These are phyloP conservation scores for Ochropacha duplaris DNA, from an alignment of 2,888 invertebrate genomes.

Conservation along the genomic window DNA sequence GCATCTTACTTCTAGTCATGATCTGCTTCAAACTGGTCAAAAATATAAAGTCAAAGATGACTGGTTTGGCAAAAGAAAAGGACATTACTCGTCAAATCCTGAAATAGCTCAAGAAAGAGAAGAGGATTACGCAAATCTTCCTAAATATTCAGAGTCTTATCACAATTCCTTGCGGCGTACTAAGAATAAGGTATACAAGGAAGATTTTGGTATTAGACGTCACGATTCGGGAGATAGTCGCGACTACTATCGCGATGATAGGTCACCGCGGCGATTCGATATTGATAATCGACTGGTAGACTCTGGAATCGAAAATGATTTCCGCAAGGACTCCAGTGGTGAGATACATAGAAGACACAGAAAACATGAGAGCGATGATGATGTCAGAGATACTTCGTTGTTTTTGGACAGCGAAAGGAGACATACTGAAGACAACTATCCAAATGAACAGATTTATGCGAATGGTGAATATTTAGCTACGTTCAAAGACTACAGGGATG, in stretches of 20 bases:
- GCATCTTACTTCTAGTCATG: slow-evolving; percentile 76
- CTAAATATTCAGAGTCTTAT: slow-evolving; percentile 72
- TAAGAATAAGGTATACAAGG: slow-evolving; percentile 77
- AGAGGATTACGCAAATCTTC: slow-evolving; percentile 75
- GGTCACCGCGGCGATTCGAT: slow-evolving; percentile 72
- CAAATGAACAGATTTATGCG: slow-evolving; percentile 74
- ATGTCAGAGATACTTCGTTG: slow-evolving; percentile 85
- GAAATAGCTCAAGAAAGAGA: slow-evolving; percentile 82
- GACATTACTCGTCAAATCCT: slow-evolving; percentile 84
- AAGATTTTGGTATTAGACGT: slow-evolving; percentile 64
- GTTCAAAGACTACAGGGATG: slow-evolving; percentile 61
- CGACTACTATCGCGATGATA: slow-evolving; percentile 69
- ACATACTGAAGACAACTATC: slow-evolving; percentile 86
- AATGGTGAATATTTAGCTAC: slow-evolving; percentile 69
- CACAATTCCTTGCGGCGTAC: slow-evolving; percentile 85
- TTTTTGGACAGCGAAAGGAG: slow-evolving; percentile 89
- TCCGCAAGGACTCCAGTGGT: slow-evolving; percentile 87
- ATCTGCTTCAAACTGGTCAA: slow-evolving; percentile 67
- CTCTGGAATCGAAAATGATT: slow-evolving; percentile 92
- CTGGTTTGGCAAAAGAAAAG: slow-evolving; percentile 73
- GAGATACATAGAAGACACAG: slow-evolving; percentile 70
- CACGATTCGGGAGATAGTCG: slow-evolving; percentile 79
- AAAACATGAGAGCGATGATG: slow-evolving; percentile 86
- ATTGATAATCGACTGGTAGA: slow-evolving; percentile 86
- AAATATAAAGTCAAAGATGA: slow-evolving; percentile 75